These are phyloP conservation scores for Falco berigora DNA, from an alignment of 2,797 vertebrate species.

Conservation along the genomic window DNA sequence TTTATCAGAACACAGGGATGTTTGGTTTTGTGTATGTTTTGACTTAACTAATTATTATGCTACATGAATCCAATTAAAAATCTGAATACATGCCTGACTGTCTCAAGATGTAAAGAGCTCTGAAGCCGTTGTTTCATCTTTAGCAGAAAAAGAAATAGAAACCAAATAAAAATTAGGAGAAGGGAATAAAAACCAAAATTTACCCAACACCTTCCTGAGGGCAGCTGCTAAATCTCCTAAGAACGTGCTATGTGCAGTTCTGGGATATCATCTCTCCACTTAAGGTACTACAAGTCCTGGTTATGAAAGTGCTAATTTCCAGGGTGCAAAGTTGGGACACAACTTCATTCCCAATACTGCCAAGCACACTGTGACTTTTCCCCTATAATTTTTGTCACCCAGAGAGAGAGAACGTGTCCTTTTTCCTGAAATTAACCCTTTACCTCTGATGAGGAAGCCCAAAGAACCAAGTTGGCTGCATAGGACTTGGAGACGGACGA, in stretches of 20 bases:
- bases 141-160: neutral
- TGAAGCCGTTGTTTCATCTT: neutral
- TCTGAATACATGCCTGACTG: neutral
- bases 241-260: neutral
- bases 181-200: neutral
- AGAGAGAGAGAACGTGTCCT: neutral
- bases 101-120: neutral
- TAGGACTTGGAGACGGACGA: neutral
- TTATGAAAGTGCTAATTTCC: neutral
- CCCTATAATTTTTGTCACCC: neutral
- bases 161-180: neutral
- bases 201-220: neutral
- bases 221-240: neutral
- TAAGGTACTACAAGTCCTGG: neutral
- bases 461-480: neutral
- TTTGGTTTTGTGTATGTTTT: neutral
- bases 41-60: neutral
- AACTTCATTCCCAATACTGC: neutral
- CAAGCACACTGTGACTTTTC: neutral
- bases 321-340: neutral
- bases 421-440: conserved; percentile 6
- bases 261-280: neutral
- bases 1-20: neutral
- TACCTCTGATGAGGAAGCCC: neutral
- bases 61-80: neutral